Base-by-base conservation (phyloP, 2,797 vertebrate species). In the Zonotrichia albicollis region DNA sequence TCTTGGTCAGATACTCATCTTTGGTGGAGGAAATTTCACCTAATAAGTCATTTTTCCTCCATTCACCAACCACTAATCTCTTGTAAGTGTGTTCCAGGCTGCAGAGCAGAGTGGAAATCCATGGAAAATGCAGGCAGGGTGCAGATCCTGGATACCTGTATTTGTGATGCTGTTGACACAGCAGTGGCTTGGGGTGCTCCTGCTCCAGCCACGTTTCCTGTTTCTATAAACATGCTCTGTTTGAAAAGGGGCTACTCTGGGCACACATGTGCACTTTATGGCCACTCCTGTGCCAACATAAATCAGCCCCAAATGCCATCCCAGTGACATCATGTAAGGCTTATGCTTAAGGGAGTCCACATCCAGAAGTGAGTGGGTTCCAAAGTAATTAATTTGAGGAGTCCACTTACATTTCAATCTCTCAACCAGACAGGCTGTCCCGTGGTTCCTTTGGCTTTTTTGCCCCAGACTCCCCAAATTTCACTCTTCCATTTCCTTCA, bases 131-230 rank as follows among this genome's bases (percentile, higher is more conserved):
- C 88, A 79, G 2, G 70, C 68, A 74, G 53, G 29, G 36, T 9
- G 51, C 94, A 97, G 96, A 96, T 96, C 94, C 97, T 98, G 96
- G 97, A 96, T 93, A 96, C 90, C 11, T 94, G 95, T 90, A 91
- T 96, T 97, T 97, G 96, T 22, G 96, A 87, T 13, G 79, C 80
- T 95, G 96, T 96, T 97, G 96, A 96, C 97, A 92, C 87, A 94
- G 97, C 84, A 93, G 91, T 53, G 13, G 86, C 93, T 94, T 32
- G 4, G 83, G 90, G 93, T 71, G 30, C 89, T 96, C 94, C 95
- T 76, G 93, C 90, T 71, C 64, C 97, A 88, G 82, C 95, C 91
- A 66, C 27, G 87, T 36, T 97, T 95, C 97, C 95, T 95, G 90
- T 80, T 88, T 87, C 95, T 96, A 96, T 94, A 97, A 98, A 97